A percentile compares a stretch with the other conserved stretches of the same genome.
These are phyloP conservation scores for Drosophila ustulata DNA, from an alignment of 2,888 invertebrate genomes.

Conservation along the genomic window DNA sequence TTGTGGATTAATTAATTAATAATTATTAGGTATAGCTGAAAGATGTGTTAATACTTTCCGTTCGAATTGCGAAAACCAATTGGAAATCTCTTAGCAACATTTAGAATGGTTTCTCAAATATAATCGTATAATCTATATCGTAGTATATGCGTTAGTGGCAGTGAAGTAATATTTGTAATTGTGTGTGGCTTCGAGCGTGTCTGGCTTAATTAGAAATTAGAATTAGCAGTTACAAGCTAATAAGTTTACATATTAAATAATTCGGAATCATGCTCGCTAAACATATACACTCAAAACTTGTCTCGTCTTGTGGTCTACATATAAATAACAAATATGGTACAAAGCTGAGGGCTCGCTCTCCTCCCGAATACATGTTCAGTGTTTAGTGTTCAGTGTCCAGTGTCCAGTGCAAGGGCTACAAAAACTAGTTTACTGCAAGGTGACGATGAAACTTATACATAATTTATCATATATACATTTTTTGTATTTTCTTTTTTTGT, in stretches of 20 bases:
- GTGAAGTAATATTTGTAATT: constrained; percentile 15
- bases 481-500: neutral
- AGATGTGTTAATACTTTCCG: constrained; percentile 27
- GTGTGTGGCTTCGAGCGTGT: constrained; percentile 19
- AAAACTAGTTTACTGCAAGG: constrained; percentile 1
- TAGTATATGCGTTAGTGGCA: constrained; percentile 18
- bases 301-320: constrained; percentile 23
- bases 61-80: constrained; percentile 1
- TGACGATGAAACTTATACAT: neutral
- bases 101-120: constrained; percentile 5
- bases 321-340: constrained; percentile 57
- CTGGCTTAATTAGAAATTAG: constrained; percentile 1
- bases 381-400: neutral
- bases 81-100: neutral
- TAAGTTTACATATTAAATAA: constrained; percentile 15
- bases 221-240: neutral
- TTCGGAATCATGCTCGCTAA: constrained; percentile 19
- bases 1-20: neutral
- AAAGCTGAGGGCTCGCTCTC: constrained; percentile 22
- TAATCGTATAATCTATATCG: neutral
- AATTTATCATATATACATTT: constrained; percentile 8
- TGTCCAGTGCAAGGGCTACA: neutral
- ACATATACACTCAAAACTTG: neutral
- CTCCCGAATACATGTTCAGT: neutral
- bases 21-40: neutral